Base-by-base conservation (phyloP, 2,113 vertebrate genomes). In the Labeo catla region DNA sequence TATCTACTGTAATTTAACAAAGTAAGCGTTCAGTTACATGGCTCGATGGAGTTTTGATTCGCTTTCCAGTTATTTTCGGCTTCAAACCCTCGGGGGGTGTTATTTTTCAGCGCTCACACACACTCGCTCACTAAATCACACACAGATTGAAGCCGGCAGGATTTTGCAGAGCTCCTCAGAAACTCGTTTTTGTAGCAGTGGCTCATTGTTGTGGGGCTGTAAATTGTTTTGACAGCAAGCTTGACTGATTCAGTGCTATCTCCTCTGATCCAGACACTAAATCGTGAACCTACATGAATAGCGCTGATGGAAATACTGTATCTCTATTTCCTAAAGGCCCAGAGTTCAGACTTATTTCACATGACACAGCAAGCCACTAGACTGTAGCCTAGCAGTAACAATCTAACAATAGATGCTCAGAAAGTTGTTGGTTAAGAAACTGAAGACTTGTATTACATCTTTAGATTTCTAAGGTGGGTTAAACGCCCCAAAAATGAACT, bases 1-100 rank as follows among this genome's bases (percentile, higher is more conserved):
- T 63, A 65, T 81, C 54, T 80, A 65, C 59, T 49, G 59, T 63
- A 81, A 65, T 66, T 81, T 81, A 81, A 65, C 79, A 81, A 81
- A 65, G 43, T 23, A 28, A 65, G 79, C n/a, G 2, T 81, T 19
- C 21, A 49, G 79, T 81, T 61, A 63, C 39, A 81, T 47, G 78
- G 43, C 79, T 65, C 39, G 19, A 19, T 81, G 59, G n/a, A 65
- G 59, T 65, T 81, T 81, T 47, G 59, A 47, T 65, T 47, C 23
- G 36, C 21, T 65, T 81, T 49, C 59, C 59, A 49, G 79, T 81
- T 65, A 65, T 81, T 81, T 80, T 63, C 19, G 12, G 57, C 57
- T 5, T 66, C 23, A 76, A 47, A 47, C 59, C 12, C 79, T 47
- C 13, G 43, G 59, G 79, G 9, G 23, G 57, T 59, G 76, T n/a